Evolutionary conservation across 2,113 vertebrate genomes (phyloP).

Genomic region (Crotalus helleri): DNA sequence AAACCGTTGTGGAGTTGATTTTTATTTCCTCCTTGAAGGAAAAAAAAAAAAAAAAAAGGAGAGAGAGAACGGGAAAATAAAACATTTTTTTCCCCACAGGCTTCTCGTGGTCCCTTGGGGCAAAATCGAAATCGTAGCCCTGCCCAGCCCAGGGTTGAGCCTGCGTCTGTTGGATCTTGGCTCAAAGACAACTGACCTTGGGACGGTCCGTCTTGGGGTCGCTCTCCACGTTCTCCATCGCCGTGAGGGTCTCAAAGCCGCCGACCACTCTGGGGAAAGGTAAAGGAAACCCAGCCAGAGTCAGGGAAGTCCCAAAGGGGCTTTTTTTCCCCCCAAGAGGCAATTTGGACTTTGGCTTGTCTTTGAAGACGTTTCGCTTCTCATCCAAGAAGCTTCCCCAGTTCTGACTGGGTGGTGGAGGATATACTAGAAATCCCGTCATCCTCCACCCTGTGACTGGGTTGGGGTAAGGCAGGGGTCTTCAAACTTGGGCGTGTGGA

Average conservation of each 20-base stretch:
- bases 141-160: rapidly evolving
- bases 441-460: too few relatives aligned
- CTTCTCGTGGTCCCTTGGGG: background rate
- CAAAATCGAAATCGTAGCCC: background rate
- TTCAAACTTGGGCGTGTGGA: too few relatives aligned
- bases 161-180: rapidly evolving
- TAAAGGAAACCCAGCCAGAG: background rate
- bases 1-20: slow-evolving; percentile 80
- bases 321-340: too few relatives aligned
- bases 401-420: too few relatives aligned
- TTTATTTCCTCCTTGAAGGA: slow-evolving; percentile 82
- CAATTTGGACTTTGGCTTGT: too few relatives aligned
- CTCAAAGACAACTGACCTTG: slow-evolving; percentile 73
- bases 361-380: too few relatives aligned
- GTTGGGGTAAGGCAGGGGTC: too few relatives aligned
- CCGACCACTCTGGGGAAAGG: slow-evolving; percentile 83
- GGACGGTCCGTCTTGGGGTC: slow-evolving; percentile 93
- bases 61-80: background rate
- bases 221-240: slow-evolving; percentile 95
- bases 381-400: too few relatives aligned
- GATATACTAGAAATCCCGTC: too few relatives aligned
- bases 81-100: too few relatives aligned
- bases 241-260: slow-evolving; percentile 90
- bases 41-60: slow-evolving; percentile 13
- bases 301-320: too few relatives aligned